These are phyloP conservation scores for Glaucomys volans DNA, from an alignment of 2,113 vertebrate species.

Conservation along the genomic window DNA sequence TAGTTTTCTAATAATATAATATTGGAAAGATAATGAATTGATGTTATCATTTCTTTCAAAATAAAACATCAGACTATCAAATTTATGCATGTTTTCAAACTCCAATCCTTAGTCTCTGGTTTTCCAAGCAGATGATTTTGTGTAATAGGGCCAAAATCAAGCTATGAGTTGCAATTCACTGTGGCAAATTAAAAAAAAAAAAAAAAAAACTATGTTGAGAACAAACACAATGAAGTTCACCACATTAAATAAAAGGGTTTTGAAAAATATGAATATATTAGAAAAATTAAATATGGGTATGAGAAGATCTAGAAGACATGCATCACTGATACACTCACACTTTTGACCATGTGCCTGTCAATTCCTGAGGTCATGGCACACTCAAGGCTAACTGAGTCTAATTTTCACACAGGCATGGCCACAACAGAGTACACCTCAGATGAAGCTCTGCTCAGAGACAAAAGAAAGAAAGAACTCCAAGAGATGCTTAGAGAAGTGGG, in stretches of 20 bases:
- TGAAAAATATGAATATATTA: not conserved
- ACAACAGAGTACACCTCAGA: fast-evolving
- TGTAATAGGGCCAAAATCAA: not conserved
- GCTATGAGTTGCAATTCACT: not conserved
- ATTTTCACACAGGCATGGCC: conserved; percentile 71
- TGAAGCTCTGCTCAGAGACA: fast-evolving
- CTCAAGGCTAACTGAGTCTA: not conserved
- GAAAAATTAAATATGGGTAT: not conserved
- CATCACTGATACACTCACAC: not conserved
- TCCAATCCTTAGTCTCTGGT: not conserved
- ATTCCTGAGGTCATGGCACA: not conserved
- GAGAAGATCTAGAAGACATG: not conserved
- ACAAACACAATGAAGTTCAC: not conserved
- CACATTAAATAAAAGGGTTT: not conserved
- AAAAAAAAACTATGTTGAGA: not conserved
- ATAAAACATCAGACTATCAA: not conserved
- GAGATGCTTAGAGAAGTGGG: conserved; percentile 63
- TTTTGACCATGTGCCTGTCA: not conserved
- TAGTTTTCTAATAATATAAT: too few species aligned
- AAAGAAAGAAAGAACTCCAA: conserved; percentile 43
- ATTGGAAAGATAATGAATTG: too few species aligned
- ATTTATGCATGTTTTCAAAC: not conserved
- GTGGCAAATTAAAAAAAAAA: not conserved
- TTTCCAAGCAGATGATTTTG: not conserved
- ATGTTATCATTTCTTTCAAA: not conserved